phyloP scores from a whole-genome alignment of 2,113 vertebrate species.

The Anser brachyrhynchus region DNA sequence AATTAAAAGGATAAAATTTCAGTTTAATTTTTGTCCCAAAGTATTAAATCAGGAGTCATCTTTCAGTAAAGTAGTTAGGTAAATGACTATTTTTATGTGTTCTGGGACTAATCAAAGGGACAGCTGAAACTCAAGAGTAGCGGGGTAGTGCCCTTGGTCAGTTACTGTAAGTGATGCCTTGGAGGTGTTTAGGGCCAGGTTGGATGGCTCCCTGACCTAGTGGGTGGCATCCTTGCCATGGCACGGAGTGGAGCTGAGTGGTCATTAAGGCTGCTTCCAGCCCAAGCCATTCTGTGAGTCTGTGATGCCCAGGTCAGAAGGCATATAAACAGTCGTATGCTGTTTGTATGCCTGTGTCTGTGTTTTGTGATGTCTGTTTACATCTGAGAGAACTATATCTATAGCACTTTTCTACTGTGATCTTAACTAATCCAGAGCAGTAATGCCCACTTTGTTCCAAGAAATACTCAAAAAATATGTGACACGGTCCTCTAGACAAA shows the following conservation, averaged over 20 bases:
- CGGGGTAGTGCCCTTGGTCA: not conserved
- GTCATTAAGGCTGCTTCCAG: too few relatives aligned
- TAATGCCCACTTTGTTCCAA: not conserved
- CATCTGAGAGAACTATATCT: too few relatives aligned
- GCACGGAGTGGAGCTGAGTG: too few relatives aligned
- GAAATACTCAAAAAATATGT: not conserved
- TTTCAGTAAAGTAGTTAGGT: not conserved
- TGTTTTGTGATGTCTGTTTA: not conserved
- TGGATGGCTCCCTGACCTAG: too few relatives aligned
- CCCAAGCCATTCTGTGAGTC: not conserved
- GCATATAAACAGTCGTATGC: not conserved
- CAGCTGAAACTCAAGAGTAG: not conserved
- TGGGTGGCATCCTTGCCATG: too few relatives aligned
- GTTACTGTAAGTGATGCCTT: not conserved
- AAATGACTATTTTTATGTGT: not conserved
- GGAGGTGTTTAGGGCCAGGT: too few relatives aligned
- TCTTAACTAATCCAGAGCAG: not conserved
- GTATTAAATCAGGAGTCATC: not conserved
- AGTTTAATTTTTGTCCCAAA: not conserved
- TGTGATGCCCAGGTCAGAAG: not conserved
- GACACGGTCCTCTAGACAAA: not conserved
- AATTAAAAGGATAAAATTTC: not conserved
- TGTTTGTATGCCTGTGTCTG: fast-evolving
- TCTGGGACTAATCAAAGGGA: not conserved
- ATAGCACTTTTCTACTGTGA: not conserved